Evolutionary conservation across 2,797 vertebrate species (phyloP).

Genomic region (Liparis tanakae): DNA sequence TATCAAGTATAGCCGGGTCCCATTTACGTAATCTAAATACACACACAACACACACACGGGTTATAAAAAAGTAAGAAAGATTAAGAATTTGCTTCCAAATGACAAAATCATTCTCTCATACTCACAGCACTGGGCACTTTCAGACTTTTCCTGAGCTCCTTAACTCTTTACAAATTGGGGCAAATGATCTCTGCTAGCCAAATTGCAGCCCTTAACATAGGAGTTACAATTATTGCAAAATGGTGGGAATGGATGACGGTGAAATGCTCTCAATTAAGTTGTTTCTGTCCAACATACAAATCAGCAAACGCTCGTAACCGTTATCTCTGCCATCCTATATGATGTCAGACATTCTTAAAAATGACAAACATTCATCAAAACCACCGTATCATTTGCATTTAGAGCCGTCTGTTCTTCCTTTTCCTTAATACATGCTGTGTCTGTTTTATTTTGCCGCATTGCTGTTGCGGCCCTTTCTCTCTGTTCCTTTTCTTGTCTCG

Average conservation of each 20-base stretch:
- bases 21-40: conserved; percentile 69
- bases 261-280: conserved; percentile 70
- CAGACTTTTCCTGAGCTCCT: conserved; percentile 85
- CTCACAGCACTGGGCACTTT: conserved; percentile 74
- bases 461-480: conserved; percentile 71
- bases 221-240: conserved; percentile 78
- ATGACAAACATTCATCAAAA: conserved; percentile 61
- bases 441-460: conserved; percentile 76
- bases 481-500: conserved; percentile 66
- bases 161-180: conserved; percentile 73
- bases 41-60: conserved; percentile 66
- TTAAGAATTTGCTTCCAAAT: conserved; percentile 45
- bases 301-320: conserved; percentile 42
- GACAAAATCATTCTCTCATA: conserved; percentile 59
- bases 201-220: conserved; percentile 80
- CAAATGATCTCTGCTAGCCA: conserved; percentile 79
- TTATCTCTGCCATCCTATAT: conserved; percentile 23
- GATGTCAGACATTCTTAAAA: conserved; percentile 49
- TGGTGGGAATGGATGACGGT: conserved; percentile 72
- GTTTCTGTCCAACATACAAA: conserved; percentile 53
- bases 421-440: conserved; percentile 69
- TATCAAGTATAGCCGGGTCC: conserved; percentile 73
- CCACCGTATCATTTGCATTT: conserved; percentile 55
- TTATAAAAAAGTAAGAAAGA: conserved; percentile 73
- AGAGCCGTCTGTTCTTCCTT: conserved; percentile 56